These are phyloP conservation scores for Phylloscopus whistleri DNA, from an alignment of 2,113 vertebrate species.

Conservation along the genomic window DNA sequence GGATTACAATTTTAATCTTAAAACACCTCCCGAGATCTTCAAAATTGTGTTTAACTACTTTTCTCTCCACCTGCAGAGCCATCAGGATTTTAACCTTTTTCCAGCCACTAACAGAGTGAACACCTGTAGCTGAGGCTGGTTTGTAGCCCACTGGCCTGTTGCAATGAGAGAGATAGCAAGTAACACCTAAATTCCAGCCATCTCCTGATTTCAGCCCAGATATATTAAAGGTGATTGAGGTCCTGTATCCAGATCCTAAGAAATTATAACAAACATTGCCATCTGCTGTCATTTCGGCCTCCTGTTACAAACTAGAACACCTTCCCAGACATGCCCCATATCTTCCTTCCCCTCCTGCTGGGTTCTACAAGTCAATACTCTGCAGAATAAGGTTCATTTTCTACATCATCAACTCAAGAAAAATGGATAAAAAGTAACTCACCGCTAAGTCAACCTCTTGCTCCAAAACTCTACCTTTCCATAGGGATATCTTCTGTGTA, in stretches of 20 bases:
- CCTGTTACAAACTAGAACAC: background rate
- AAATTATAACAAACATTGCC: background rate
- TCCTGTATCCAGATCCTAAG: background rate
- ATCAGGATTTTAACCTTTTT: background rate
- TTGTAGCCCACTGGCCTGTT: background rate
- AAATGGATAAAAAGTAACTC: background rate
- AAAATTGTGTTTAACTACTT: background rate
- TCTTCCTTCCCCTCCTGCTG: background rate
- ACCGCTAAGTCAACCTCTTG: background rate
- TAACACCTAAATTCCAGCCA: background rate
- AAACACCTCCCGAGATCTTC: background rate
- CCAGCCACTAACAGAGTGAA: background rate
- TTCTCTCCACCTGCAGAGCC: background rate
- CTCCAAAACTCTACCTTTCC: background rate
- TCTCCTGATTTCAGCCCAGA: background rate
- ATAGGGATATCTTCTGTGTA: background rate
- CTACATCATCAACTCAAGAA: background rate
- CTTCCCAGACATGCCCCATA: accelerated
- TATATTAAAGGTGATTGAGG: background rate
- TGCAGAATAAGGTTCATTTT: background rate
- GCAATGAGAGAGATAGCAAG: background rate
- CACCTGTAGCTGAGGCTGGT: background rate
- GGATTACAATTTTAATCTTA: background rate
- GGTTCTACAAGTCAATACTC: background rate
- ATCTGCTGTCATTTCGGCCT: background rate